Evolutionary conservation across 1,140 invertebrate species (phyloP).

Genomic region (Drosophila quadrilineata): DNA sequence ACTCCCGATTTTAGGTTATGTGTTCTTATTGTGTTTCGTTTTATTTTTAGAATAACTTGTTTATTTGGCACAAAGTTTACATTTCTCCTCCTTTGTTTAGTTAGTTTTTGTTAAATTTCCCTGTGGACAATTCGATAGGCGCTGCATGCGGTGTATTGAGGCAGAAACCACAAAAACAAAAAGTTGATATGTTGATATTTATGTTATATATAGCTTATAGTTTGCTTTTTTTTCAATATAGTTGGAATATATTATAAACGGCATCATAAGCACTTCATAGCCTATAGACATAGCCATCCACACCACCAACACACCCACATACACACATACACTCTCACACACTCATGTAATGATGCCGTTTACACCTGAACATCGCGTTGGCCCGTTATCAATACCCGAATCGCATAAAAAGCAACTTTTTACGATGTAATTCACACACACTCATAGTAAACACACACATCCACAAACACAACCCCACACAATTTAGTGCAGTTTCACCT

Average conservation of each 20-base stretch:
- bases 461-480: slow-evolving; percentile 2
- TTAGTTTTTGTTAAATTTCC: slow-evolving; percentile 7
- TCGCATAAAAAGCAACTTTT: slow-evolving; percentile 68
- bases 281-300: slow-evolving; percentile 21
- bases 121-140: background rate
- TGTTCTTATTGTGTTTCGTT: too few relatives aligned
- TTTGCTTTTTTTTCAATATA: slow-evolving; percentile 26
- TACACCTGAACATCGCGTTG: slow-evolving; percentile 67
- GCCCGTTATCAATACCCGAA: slow-evolving; percentile 68
- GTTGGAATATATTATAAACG: slow-evolving; percentile 53
- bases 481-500: slow-evolving; percentile 40
- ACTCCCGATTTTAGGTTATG: too few relatives aligned
- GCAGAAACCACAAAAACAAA: slow-evolving; percentile 4
- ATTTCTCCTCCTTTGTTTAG: too few relatives aligned
- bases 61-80: slow-evolving; percentile 1
- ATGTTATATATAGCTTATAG: slow-evolving; percentile 8
- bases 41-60: slow-evolving; percentile 2
- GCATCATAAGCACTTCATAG: slow-evolving; percentile 67
- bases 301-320: slow-evolving; percentile 17
- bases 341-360: slow-evolving; percentile 61
- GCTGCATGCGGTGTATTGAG: slow-evolving; percentile 23
- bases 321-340: slow-evolving; percentile 7
- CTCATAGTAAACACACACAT: background rate
- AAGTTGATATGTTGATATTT: too few relatives aligned
- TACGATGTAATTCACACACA: slow-evolving; percentile 72